A percentile compares a stretch with the other conserved stretches of the same genome.
phyloP scores from a whole-genome alignment of 92 coral and sea anemone genomes.

The Montipora capitata region DNA sequence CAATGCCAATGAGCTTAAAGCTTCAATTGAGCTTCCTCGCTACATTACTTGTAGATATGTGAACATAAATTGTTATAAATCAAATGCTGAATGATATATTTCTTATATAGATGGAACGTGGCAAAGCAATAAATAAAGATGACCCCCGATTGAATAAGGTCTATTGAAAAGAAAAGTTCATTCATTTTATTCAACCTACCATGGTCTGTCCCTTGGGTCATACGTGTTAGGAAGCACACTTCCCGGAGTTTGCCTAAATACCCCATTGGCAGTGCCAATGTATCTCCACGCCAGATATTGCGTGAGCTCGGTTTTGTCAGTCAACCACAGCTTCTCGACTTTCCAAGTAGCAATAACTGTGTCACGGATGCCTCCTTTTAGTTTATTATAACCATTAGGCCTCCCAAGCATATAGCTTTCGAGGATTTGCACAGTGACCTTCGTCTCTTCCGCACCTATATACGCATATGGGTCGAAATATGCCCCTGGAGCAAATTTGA shows the following conservation, averaged over 20 bases:
- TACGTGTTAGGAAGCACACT: conserved; percentile 6
- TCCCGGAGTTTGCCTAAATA: conserved; percentile 59
- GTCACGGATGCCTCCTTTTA: conserved; percentile 62
- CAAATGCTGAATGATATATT: no score
- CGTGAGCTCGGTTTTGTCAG: conserved; percentile 34
- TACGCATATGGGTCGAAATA: conserved; percentile 58
- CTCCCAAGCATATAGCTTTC: conserved; percentile 48
- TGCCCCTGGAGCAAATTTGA: conserved; percentile 75
- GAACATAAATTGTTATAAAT: no score
- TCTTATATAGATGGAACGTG: no score
- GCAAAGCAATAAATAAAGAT: no score
- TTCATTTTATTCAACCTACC: conserved; percentile 14
- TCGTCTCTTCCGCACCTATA: conserved; percentile 49
- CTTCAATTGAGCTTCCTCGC: no score
- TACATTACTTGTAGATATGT: no score
- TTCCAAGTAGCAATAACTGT: conserved; percentile 51
- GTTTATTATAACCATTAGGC: conserved; percentile 28
- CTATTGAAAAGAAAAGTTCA: neutral
- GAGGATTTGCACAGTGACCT: neutral
- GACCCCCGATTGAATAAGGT: no score
- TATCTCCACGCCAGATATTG: conserved; percentile 73
- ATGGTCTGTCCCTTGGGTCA: conserved; percentile 69
- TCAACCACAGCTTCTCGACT: conserved; percentile 71
- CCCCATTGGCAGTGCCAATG: conserved; percentile 69
- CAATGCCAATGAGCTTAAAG: no score